Evolutionary conservation across 2,113 vertebrate species (phyloP).

Genomic region (Mirounga angustirostris): DNA sequence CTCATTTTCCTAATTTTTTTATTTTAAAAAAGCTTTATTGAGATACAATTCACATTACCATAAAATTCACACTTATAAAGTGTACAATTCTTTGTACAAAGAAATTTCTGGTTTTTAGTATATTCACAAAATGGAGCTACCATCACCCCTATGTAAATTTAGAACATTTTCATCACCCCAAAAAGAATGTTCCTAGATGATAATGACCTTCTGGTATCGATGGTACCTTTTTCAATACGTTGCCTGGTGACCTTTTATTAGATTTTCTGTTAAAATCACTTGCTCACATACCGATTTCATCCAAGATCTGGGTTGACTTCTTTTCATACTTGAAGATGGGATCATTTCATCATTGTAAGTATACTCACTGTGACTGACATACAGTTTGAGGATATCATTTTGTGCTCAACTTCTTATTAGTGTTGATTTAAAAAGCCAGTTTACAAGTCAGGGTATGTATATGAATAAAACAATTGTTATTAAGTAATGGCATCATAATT

Average conservation of each 20-base stretch:
- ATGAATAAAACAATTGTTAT: conserved; percentile 41
- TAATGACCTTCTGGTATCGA: not conserved
- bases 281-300: not conserved
- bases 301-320: not conserved
- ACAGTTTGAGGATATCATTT: conserved; percentile 9
- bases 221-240: not conserved
- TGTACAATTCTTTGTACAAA: not conserved
- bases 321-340: not conserved
- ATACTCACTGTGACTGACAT: not conserved
- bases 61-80: not conserved
- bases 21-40: not conserved
- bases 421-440: not conserved
- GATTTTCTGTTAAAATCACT: not conserved
- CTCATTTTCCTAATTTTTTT: not conserved
- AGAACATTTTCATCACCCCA: not conserved
- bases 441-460: conserved; percentile 22
- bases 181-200: not conserved
- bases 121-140: not conserved
- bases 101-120: not conserved
- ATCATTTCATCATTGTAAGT: not conserved
- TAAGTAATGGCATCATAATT: conserved; percentile 32
- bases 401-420: conserved; percentile 24
- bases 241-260: not conserved
- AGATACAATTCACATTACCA: not conserved
- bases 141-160: not conserved